Base-by-base conservation (phyloP, 2,888 invertebrate genomes). In the Loripinus fragilis region DNA sequence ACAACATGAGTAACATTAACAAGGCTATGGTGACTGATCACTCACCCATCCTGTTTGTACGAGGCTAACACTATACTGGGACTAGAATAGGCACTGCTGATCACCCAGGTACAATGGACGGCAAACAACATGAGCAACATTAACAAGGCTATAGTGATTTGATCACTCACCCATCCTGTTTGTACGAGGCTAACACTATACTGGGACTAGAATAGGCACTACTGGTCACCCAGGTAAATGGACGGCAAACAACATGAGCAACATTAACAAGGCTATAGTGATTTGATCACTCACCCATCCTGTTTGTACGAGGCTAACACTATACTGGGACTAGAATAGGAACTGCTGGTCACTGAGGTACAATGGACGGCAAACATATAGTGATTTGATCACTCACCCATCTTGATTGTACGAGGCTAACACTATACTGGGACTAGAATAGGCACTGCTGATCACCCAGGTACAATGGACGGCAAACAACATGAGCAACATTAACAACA, bases 201-300 rank as follows among this genome's bases (percentile, higher is more conserved):
- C 98, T 98, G 7, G 99, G 99, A 93, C 98, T 98, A 69, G 99
- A 99, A 94, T 99, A 99, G 0, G 99, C 99, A 93, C 99, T 99
- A 90, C 98, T 98, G 0, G 99, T 99, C 66, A 99, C 99, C 98
- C 99, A 99, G 1, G 99, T 99, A 93, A 99, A 93, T 98, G 98
- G 60, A 99, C 98, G 42, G 97, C 98, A 94, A 99, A 99, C 96
- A 99, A 96, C 96, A 99, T 96, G 84, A 99, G 95, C 88, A 99
- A 95, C 94, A 99, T 96, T 90, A 99, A 95, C 92, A 98, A 95
- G 0, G 97, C 97, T 87, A 99, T 96, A n/a, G n/a, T n/a, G n/a
- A n/a, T n/a, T n/a, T n/a, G n/a, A n/a, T n/a, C n/a, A n/a, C n/a
- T n/a, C n/a, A n/a, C 91, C 99, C n/a, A n/a, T n/a, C n/a, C 89